Base-by-base conservation (phyloP, 2,888 invertebrate genomes). In the Torymus auratus region DNA sequence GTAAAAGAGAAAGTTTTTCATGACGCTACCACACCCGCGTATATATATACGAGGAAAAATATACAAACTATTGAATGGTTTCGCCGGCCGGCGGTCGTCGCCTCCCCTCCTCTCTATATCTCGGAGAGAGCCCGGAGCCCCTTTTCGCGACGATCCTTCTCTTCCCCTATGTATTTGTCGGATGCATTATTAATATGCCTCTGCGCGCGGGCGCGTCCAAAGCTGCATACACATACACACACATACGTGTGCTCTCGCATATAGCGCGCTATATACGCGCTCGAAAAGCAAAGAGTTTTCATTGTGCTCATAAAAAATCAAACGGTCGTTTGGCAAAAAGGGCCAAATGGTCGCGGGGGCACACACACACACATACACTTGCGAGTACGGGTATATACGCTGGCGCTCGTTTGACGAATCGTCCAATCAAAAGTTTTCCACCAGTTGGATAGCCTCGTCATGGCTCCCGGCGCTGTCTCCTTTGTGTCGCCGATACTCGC, bases 351-450 rank as follows among this genome's bases (percentile, higher is more conserved):
- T 68, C 83, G 28, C 28, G 28, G 5, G 28, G 7, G 28, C 28
- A 20, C 7, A 7, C 28, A 28, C 28, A 28, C 28, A 28, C 28
- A 28, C 28, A 28, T 28, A 28, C 28, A 2, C 28, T 3, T 2
- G 28, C 28, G 3, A 2, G 7, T n/a, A n/a, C 7, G 3, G 28
- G 28, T 28, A 28, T 28, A 28, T 28, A 28, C 7, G 7, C 28
- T 2, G 5, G 28, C 28, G 85, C 80, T 83, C 86, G 85, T 86
- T 87, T 87, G 86, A 87, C 87, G 87, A 87, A 86, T 85, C 84
- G 86, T 79, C 85, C 87, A 87, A 87, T 87, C 87, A 87, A 87
- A 87, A 85, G 84, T 87, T 86, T 86, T 84, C 82, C 85, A 85
- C 83, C 85, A 83, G 84, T 85, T 83, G 83, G 82, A 82, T 83